phyloP scores from a whole-genome alignment of 2,113 vertebrate genomes.

The Oncorhynchus nerka region DNA sequence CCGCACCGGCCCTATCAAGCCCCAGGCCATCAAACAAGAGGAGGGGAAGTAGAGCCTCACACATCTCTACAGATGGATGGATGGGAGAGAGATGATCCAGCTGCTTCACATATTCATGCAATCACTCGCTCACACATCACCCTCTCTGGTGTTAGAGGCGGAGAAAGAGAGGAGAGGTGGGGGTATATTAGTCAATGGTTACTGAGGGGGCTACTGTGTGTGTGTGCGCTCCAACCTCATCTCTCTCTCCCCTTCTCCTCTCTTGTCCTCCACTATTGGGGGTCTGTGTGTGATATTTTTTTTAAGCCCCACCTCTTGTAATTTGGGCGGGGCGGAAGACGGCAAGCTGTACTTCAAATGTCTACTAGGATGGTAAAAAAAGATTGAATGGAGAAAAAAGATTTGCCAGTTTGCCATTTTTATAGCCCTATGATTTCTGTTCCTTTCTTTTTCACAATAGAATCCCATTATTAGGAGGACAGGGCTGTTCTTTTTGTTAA shows the following conservation, averaged over 20 bases:
- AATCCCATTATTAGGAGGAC: constrained; percentile 37
- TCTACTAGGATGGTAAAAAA: constrained; percentile 49
- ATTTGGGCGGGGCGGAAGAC: constrained; percentile 8
- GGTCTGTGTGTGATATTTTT: constrained; percentile 27
- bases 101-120: constrained; percentile 42
- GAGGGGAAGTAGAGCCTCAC: constrained; percentile 85
- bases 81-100: constrained; percentile 23
- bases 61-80: constrained; percentile 23
- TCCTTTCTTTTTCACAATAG: constrained; percentile 28
- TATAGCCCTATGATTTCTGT: constrained; percentile 53
- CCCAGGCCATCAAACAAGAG: constrained; percentile 97
- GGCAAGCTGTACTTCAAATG: constrained; percentile 31
- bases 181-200: constrained; percentile 16
- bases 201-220: constrained; percentile 29
- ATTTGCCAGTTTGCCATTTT: constrained; percentile 71
- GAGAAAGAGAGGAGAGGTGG: constrained; percentile 27
- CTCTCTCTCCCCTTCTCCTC: constrained; percentile 25
- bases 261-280: constrained; percentile 38
- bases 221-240: constrained; percentile 10
- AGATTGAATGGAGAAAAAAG: constrained; percentile 11
- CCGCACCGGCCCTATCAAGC: constrained; percentile 98
- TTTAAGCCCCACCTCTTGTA: too few relatives aligned
- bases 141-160: constrained; percentile 22
- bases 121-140: constrained; percentile 38
- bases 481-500: constrained; percentile 46